These are phyloP conservation scores for Cichladusa arquata DNA, from an alignment of 2,113 vertebrate genomes.

Conservation along the genomic window DNA sequence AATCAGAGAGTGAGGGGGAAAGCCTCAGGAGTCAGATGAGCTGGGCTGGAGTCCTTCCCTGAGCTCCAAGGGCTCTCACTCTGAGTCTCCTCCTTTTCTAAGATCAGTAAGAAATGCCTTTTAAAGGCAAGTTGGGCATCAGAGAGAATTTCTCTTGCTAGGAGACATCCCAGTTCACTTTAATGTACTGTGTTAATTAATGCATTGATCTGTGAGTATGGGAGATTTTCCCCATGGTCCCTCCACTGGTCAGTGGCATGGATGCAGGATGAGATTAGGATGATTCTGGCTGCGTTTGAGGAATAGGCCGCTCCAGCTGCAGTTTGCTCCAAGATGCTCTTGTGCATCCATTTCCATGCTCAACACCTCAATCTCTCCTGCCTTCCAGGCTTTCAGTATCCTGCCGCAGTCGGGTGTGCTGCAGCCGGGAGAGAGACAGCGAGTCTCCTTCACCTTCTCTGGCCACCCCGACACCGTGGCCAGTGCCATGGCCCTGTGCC, in stretches of 20 bases:
- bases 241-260: not conserved
- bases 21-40: not conserved
- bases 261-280: too few species aligned
- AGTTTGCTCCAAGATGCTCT: too few species aligned
- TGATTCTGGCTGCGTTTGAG: too few species aligned
- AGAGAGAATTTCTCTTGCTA: not conserved
- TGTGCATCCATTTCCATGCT: too few species aligned
- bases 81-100: too few species aligned
- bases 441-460: constrained; percentile 79
- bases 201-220: not conserved
- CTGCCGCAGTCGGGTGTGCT: constrained; percentile 77
- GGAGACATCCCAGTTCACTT: not conserved
- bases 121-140: not conserved
- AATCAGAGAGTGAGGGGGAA: not conserved
- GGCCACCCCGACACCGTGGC: constrained; percentile 71
- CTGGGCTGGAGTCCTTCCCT: not conserved
- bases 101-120: not conserved
- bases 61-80: not conserved
- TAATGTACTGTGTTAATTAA: not conserved
- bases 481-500: constrained; percentile 72
- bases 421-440: constrained; percentile 74
- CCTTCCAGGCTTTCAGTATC: constrained; percentile 83
- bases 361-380: accelerated
- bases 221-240: not conserved
- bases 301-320: too few species aligned